These are phyloP conservation scores for Drosophila ogumai DNA, from an alignment of 1,140 invertebrate genomes.

Conservation along the genomic window DNA sequence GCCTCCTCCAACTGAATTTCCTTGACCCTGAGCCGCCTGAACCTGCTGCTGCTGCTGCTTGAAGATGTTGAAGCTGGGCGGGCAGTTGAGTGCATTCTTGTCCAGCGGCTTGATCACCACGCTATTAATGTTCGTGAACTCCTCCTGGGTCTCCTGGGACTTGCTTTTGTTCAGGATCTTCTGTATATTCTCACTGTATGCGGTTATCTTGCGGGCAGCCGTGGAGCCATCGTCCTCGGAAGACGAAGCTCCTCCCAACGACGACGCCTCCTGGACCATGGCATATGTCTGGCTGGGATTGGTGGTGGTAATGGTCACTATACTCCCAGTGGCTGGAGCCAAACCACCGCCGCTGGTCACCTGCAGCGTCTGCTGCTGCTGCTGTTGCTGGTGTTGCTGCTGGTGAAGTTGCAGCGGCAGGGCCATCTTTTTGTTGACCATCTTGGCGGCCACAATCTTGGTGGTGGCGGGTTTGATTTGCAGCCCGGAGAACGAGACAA, in stretches of 20 bases:
- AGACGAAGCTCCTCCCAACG: not conserved
- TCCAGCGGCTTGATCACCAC: constrained; percentile 70
- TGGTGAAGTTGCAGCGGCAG: constrained; percentile 80
- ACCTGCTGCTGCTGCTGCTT: constrained; percentile 47
- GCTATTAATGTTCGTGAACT: constrained; percentile 66
- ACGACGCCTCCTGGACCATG: constrained; percentile 51
- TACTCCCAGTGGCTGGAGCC: constrained; percentile 66
- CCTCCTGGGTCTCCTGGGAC: constrained; percentile 42
- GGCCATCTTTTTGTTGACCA: constrained; percentile 76
- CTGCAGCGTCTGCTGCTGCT: constrained; percentile 74
- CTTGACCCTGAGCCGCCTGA: constrained; percentile 9
- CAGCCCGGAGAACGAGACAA: constrained; percentile 75
- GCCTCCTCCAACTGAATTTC: not conserved
- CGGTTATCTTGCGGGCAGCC: constrained; percentile 14
- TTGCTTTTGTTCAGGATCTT: constrained; percentile 72
- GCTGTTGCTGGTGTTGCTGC: constrained; percentile 78
- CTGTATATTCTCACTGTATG: constrained; percentile 65
- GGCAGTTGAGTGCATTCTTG: constrained; percentile 54
- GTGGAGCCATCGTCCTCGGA: constrained; percentile 8
- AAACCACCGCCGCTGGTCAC: constrained; percentile 86
- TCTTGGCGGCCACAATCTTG: constrained; percentile 77
- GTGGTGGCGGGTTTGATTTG: constrained; percentile 77
- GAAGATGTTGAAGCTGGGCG: constrained; percentile 64
- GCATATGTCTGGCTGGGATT: constrained; percentile 81
- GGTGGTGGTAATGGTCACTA: constrained; percentile 84